phyloP scores from a whole-genome alignment of 2,113 vertebrate genomes.

The Prietella phreatophila region DNA sequence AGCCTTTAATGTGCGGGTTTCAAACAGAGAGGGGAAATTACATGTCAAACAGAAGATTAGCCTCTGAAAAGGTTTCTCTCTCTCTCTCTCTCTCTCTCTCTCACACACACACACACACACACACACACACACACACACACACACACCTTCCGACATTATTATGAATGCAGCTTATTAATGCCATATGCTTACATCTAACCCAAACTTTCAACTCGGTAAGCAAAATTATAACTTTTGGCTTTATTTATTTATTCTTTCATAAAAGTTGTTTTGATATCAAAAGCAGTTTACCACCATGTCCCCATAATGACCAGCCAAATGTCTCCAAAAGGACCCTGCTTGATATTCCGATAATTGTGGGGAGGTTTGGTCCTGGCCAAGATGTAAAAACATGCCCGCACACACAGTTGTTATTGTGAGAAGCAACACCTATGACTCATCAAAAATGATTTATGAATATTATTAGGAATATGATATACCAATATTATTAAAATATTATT shows the following conservation, averaged over 20 bases:
- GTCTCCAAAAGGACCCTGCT: neutral
- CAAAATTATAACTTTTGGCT: neutral
- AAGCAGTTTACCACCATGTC: neutral
- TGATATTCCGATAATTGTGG: neutral
- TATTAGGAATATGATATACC: neutral
- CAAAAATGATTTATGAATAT: neutral
- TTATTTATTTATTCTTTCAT: neutral
- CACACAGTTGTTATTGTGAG: neutral
- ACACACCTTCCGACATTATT: neutral
- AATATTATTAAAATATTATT: conserved; percentile 22
- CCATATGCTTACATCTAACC: neutral
- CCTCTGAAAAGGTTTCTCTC: neutral
- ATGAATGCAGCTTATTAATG: neutral
- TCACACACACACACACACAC: neutral
- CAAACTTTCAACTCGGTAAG: neutral
- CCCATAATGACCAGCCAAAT: neutral
- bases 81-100: neutral
- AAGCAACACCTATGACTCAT: neutral
- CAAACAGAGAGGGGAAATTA: neutral
- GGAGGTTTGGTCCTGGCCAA: neutral
- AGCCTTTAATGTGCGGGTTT: neutral
- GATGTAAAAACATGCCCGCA: neutral
- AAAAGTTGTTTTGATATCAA: neutral
- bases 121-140: neutral
- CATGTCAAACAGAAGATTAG: neutral